Percentiles rank a stretch among this genome's conserved stretches.
Conservation (phyloP, 2,797 vertebrate species). For the Cuculus canorus region DNA sequence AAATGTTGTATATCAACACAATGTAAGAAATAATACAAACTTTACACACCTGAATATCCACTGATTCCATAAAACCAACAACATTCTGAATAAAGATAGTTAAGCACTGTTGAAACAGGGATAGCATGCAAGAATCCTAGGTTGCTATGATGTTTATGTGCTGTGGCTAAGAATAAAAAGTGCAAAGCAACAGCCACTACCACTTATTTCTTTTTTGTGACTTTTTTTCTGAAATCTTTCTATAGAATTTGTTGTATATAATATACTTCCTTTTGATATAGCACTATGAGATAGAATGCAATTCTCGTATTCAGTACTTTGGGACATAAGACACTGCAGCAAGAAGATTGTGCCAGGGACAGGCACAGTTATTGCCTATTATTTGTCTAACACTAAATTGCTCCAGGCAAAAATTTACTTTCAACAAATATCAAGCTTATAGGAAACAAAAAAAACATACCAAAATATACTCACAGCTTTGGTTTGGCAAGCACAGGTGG, state of each 20-base stretch:
- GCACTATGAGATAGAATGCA: not conserved
- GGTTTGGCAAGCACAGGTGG: conserved; percentile 92
- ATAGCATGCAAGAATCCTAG: not conserved
- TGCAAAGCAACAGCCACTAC: not conserved
- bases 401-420: not conserved
- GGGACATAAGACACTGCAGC: not conserved
- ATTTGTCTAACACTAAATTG: not conserved
- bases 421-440: conserved; percentile 6
- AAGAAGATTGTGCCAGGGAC: not conserved
- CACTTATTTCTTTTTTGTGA: not conserved
- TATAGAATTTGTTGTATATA: not conserved
- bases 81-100: not conserved
- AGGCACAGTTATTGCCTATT: not conserved
- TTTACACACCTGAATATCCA: not conserved
- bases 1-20: not conserved
- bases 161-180: not conserved
- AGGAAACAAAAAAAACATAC: not conserved
- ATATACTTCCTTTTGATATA: not conserved
- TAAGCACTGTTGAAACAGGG: not conserved
- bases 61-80: not conserved
- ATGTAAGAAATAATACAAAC: conserved; percentile 3
- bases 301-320: not conserved
- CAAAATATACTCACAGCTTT: conserved; percentile 91
- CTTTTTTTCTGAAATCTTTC: not conserved
- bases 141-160: not conserved